A percentile compares a stretch with the other conserved stretches of the same genome.
Evolutionary conservation across 2,113 vertebrate genomes (phyloP).

Genomic region (Phyllostomus discolor): DNA sequence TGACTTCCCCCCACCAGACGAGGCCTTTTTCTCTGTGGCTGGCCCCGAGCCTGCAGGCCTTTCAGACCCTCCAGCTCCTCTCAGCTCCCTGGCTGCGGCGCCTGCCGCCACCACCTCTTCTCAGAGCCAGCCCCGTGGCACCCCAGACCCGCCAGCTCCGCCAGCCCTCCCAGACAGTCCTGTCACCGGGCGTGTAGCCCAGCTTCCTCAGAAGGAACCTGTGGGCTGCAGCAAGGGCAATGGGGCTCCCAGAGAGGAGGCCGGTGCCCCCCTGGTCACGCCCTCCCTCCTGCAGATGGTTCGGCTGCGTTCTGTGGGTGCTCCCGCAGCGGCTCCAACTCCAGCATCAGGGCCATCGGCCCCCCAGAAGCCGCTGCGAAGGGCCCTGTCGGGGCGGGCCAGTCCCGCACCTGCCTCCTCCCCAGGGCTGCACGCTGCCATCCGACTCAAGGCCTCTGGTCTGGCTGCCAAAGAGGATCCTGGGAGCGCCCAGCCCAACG

Average conservation of each 20-base stretch:
- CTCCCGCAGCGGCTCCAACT: conserved; percentile 48
- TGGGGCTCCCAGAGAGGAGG: conserved; percentile 87
- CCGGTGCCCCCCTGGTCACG: conserved; percentile 90
- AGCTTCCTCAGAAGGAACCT: conserved; percentile 80
- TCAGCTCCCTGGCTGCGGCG: fast-evolving
- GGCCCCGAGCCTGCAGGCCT: conserved; percentile 8
- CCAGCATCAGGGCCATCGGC: conserved; percentile 36
- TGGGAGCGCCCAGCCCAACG: conserved; percentile 26
- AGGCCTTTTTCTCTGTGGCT: conserved; percentile 80
- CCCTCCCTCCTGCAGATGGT: conserved; percentile 97
- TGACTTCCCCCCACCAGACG: conserved; percentile 88
- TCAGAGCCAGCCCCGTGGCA: conserved; percentile 29
- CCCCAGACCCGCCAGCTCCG: neutral
- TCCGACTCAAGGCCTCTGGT: conserved; percentile 87
- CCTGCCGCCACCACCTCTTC: neutral
- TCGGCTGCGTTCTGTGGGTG: conserved; percentile 88
- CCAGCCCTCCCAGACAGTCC: conserved; percentile 57
- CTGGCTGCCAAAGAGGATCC: conserved; percentile 73
- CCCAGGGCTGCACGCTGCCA: conserved; percentile 86
- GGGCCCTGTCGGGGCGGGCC: conserved; percentile 83
- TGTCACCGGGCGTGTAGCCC: conserved; percentile 21
- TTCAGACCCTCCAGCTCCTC: neutral
- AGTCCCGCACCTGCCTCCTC: conserved; percentile 76
- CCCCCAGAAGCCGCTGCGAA: conserved; percentile 91
- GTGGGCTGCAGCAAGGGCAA: conserved; percentile 79